phyloP scores from a whole-genome alignment of 2,113 vertebrate species.

The Leucoraja erinaceus region DNA sequence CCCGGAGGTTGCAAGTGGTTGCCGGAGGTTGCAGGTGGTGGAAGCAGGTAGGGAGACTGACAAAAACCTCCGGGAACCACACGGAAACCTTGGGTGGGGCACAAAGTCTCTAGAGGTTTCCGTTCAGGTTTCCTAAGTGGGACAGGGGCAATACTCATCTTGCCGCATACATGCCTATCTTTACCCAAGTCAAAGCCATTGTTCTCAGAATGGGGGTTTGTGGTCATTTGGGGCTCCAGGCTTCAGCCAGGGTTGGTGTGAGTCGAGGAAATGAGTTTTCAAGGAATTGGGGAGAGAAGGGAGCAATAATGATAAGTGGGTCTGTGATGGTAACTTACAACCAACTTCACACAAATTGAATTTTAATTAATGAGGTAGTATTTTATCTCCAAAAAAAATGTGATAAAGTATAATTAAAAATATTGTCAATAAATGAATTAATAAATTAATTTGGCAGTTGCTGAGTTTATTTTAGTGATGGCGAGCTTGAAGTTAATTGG shows the following conservation, averaged over 20 bases:
- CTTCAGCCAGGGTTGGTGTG: not conserved
- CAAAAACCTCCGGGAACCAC: too few species aligned
- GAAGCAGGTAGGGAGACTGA: too few species aligned
- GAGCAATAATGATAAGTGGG: not conserved
- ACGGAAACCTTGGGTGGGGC: too few species aligned
- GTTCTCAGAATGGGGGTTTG: not conserved
- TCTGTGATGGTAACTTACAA: not conserved
- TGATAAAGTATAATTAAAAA: constrained; percentile 5
- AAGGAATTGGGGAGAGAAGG: not conserved
- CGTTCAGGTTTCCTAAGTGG: too few species aligned
- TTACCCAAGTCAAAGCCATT: too few species aligned
- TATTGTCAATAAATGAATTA: constrained; percentile 38
- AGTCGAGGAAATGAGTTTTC: not conserved
- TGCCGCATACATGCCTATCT: too few species aligned
- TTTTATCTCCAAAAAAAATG: not conserved
- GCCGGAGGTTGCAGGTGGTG: too few species aligned
- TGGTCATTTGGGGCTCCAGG: not conserved
- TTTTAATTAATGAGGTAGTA: constrained; percentile 33
- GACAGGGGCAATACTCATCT: too few species aligned
- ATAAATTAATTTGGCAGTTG: constrained; percentile 33
- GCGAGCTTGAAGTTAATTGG: constrained; percentile 31
- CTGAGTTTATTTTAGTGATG: constrained; percentile 22
- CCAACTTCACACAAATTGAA: not conserved
- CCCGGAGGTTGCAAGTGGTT: too few species aligned
- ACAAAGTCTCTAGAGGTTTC: too few species aligned